Evolutionary conservation across 2,797 vertebrate species (phyloP), one percentile per base, ranked within the genome.

Genomic region (Distichodus sexfasciatus): DNA sequence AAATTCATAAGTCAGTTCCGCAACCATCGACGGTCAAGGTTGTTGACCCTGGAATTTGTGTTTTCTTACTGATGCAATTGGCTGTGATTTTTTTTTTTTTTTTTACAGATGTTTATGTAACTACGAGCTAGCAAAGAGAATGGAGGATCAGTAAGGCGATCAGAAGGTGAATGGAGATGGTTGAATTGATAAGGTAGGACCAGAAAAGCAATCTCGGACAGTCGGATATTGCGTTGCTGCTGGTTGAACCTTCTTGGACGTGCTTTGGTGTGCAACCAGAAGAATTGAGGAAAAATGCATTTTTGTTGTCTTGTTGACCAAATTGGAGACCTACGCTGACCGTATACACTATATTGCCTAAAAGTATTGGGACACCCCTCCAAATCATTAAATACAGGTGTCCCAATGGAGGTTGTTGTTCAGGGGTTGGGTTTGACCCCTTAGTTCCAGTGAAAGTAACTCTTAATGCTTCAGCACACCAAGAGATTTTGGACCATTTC

Each of bases 1-100:
- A 86, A 84, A 15, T 67, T 35, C 64, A 63, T 48, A 60, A 69
- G 75, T 73, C 60, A 72, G 53, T 55, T 50, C 48, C 54, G 29
- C 54, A 35, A 71, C 60, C n/a, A n/a, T n/a, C 44, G 61, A 47
- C 41, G 62, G 58, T 41, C 28, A 53, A 63, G 62, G 57, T 14
- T 58, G 54, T 35, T 35, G 40, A 38, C 54, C 54, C 26, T 6
- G 24, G 35, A 24, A 14, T 51, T 29, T n/a, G 54, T 15, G 15
- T 54, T 38, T 57, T 40, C 3, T 11, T 35, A 19, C 31, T n/a
- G 33, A 33, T 17, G 5, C 26, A 26, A 54, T 26, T 48, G 46
- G 11, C 21, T 26, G 46, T 23, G 21, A 12, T 55, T 55, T 36
- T 55, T 55, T 31, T 12, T 15, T 33, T 36, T 33, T 55, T 55